Conservation (phyloP, 2,113 vertebrate species). For the Phalacrocorax aristotelis region DNA sequence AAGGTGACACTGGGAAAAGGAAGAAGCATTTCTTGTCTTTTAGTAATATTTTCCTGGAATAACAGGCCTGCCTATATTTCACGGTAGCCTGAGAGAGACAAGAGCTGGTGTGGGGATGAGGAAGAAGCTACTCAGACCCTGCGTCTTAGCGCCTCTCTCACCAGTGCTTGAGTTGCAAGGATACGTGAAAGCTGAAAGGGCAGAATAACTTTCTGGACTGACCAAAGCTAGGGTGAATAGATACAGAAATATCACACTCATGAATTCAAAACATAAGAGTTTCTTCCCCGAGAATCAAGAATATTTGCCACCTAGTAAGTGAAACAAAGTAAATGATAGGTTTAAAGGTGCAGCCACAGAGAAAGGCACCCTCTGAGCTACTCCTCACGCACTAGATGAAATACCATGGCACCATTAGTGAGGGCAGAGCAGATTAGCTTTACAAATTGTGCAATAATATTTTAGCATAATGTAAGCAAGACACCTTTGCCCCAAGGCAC, state of each 20-base stretch:
- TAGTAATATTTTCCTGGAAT: not conserved
- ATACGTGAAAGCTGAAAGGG: not conserved
- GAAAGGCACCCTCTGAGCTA: not conserved
- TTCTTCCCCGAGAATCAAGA: not conserved
- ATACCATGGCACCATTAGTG: fast-evolving
- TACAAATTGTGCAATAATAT: not conserved
- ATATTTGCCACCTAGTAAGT: not conserved
- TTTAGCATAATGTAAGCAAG: not conserved
- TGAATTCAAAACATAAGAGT: not conserved
- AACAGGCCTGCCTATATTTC: not conserved
- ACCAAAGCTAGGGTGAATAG: fast-evolving
- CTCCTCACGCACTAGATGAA: not conserved
- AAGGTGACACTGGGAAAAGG: not conserved
- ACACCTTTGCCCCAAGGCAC: not conserved
- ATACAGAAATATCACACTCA: not conserved
- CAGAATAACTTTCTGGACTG: not conserved
- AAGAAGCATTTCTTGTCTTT: not conserved
- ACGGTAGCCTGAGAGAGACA: not conserved
- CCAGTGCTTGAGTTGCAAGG: not conserved
- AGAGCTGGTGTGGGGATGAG: not conserved
- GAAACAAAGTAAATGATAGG: not conserved
- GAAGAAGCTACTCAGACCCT: not conserved
- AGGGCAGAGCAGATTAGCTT: not conserved
- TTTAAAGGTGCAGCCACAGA: not conserved
- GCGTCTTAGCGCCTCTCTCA: not conserved